Conservation (phyloP, 2,113 vertebrate genomes). For the Apteryx mantelli region DNA sequence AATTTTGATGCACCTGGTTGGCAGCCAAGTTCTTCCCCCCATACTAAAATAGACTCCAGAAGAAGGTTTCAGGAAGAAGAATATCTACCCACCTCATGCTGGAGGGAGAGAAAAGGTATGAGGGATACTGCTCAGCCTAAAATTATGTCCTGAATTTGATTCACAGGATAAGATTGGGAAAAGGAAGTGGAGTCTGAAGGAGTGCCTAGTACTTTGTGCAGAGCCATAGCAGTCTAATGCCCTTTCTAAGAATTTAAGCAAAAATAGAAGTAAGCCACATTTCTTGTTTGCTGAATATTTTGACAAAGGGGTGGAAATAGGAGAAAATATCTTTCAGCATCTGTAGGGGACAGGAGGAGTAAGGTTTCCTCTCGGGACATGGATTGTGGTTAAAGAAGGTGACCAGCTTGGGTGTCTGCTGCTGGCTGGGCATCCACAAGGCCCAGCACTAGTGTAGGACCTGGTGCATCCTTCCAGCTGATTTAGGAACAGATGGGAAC, state of each 20-base stretch:
- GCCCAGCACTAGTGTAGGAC: neutral
- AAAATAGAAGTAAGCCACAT: neutral
- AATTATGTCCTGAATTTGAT: neutral
- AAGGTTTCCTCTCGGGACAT: neutral
- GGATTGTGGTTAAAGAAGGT: neutral
- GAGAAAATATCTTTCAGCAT: neutral
- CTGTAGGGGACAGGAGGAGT: neutral
- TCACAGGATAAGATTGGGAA: neutral
- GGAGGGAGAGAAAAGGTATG: neutral
- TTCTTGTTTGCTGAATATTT: neutral
- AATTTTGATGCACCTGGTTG: neutral
- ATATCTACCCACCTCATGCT: neutral
- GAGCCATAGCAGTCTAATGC: neutral
- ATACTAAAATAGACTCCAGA: neutral
- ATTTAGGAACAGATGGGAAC: neutral
- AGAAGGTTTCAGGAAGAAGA: neutral
- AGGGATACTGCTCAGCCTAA: neutral
- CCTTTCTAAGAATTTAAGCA: neutral
- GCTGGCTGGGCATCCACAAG: neutral
- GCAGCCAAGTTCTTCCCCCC: neutral
- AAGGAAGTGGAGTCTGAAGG: neutral
- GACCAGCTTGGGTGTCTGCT: rapidly evolving
- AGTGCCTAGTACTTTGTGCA: neutral
- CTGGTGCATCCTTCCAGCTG: neutral
- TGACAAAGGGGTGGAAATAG: neutral